Percentiles rank a stretch among this genome's conserved stretches.
Evolutionary conservation across 2,888 invertebrate genomes (phyloP).

Genomic region (Autographa pulchrina): DNA sequence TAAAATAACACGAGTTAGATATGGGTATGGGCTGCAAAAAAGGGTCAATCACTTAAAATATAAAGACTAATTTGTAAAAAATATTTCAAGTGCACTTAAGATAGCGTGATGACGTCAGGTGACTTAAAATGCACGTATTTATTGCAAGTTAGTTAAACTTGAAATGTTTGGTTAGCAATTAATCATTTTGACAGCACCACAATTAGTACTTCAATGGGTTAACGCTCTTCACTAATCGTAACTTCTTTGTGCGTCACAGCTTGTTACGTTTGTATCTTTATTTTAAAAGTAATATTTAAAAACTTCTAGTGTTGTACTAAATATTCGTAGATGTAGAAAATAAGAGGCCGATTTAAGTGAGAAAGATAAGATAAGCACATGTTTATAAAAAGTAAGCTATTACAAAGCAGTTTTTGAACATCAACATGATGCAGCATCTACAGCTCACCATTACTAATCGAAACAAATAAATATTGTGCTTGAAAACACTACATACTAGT

Average conservation of each 20-base stretch:
- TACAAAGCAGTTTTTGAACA: background rate
- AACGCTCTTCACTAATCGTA: background rate
- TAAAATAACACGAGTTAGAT: no score
- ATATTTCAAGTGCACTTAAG: conserved; percentile 35
- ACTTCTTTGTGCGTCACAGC: conserved; percentile 1
- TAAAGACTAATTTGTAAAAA: background rate
- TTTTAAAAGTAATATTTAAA: background rate
- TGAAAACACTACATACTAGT: background rate
- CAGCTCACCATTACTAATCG: background rate
- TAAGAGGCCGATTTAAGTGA: background rate
- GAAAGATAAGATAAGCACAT: background rate
- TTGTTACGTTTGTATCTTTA: background rate
- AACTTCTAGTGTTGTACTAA: background rate
- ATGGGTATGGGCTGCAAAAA: background rate
- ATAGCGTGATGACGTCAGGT: conserved; percentile 31
- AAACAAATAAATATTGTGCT: background rate
- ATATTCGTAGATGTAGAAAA: background rate
- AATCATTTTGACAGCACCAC: conserved; percentile 14
- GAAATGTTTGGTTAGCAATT: conserved; percentile 13
- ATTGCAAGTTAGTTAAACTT: conserved; percentile 11
- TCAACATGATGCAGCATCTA: no score
- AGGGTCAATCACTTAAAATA: conserved; percentile 8
- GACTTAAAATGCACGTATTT: conserved; percentile 19
- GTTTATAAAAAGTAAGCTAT: background rate
- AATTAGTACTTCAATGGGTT: conserved; percentile 9